Conservation (phyloP, 1,140 invertebrate species). For the Drosophila lacteicornis region DNA sequence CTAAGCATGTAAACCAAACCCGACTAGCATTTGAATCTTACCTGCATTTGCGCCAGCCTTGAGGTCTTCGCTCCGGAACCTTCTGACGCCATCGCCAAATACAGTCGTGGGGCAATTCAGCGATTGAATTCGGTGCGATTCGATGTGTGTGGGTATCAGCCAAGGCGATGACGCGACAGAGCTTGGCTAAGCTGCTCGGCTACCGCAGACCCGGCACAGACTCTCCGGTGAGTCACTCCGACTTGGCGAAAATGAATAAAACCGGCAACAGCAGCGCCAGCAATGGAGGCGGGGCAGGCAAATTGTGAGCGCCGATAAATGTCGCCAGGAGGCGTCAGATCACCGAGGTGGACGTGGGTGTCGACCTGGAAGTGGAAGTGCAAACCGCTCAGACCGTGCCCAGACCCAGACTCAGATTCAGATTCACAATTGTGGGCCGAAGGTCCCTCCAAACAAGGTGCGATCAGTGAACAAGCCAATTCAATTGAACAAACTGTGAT, state of each 20-base stretch:
- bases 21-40: slow-evolving; percentile 67
- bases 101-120: slow-evolving; percentile 39
- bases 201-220: slow-evolving; percentile 70
- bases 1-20: slow-evolving; percentile 14
- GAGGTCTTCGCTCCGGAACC: slow-evolving; percentile 79
- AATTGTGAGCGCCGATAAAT: slow-evolving; percentile 42
- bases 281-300: slow-evolving; percentile 13
- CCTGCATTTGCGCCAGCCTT: slow-evolving; percentile 87
- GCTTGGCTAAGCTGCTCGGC: slow-evolving; percentile 26
- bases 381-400: slow-evolving; percentile 40
- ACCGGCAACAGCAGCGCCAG: slow-evolving; percentile 6
- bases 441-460: slow-evolving; percentile 64
- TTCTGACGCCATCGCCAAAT: slow-evolving; percentile 83
- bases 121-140: slow-evolving; percentile 38
- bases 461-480: slow-evolving; percentile 69
- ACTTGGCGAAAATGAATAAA: slow-evolving; percentile 34
- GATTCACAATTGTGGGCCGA: slow-evolving; percentile 41
- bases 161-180: slow-evolving; percentile 59
- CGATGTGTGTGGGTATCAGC: slow-evolving; percentile 56
- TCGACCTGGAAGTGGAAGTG: slow-evolving; percentile 60
- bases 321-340: slow-evolving; percentile 64
- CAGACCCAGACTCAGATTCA: slow-evolving; percentile 34
- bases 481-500: slow-evolving; percentile 43
- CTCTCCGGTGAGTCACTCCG: slow-evolving; percentile 56
- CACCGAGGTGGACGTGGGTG: slow-evolving; percentile 48